Conservation (phyloP, 2,888 invertebrate species). For the Podabrus alpinus region DNA sequence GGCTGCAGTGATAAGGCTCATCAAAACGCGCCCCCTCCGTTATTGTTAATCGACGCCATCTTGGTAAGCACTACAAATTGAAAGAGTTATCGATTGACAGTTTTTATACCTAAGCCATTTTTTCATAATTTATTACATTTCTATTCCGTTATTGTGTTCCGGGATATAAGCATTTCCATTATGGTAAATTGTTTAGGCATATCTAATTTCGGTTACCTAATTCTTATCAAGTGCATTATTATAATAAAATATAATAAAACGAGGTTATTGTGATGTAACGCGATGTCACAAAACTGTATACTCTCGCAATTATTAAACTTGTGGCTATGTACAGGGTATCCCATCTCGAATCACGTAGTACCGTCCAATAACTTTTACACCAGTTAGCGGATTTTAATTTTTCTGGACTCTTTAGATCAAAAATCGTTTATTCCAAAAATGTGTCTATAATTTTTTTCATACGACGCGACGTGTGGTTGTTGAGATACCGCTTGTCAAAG, state of each 20-base stretch:
- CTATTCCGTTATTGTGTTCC: neutral
- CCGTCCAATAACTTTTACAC: neutral
- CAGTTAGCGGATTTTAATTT: neutral
- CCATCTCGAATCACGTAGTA: neutral
- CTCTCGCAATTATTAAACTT: neutral
- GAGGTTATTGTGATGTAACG: neutral
- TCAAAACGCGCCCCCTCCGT: neutral
- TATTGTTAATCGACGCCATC: neutral
- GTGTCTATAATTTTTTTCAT: no score
- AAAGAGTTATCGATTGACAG: neutral
- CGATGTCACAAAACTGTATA: neutral
- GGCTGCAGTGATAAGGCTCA: neutral
- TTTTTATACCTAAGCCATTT: neutral
- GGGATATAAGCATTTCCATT: neutral
- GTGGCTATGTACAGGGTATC: neutral
- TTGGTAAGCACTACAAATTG: neutral
- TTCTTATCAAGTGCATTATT: neutral
- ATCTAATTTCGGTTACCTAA: neutral
- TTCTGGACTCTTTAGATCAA: neutral
- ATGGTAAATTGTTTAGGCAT: neutral
- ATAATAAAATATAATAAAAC: neutral
- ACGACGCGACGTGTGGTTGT: no score
- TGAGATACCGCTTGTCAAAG: no score
- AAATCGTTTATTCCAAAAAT: no score
- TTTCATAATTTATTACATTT: neutral